Percentiles rank a stretch among this genome's conserved stretches.
Conservation (phyloP, 1,140 invertebrate species). For the Holcopasites calliopsidis region DNA sequence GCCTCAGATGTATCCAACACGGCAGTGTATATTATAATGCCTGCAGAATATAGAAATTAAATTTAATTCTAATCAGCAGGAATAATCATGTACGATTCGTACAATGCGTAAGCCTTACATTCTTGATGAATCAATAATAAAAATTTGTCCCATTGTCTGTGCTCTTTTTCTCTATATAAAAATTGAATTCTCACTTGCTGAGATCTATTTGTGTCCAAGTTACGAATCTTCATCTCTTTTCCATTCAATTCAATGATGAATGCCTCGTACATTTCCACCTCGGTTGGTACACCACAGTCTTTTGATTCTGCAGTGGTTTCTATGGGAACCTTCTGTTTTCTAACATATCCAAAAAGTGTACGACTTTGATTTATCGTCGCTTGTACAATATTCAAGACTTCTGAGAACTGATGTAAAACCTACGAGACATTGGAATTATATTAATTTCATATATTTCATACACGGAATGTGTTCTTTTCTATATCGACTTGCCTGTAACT, state of each 20-base stretch:
- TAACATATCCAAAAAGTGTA: slow-evolving; percentile 84
- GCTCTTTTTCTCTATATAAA: slow-evolving; percentile 86
- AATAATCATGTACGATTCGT: slow-evolving; percentile 1
- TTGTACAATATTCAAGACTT: slow-evolving; percentile 86
- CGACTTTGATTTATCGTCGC: slow-evolving; percentile 87
- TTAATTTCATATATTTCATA: neutral
- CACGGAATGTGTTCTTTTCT: neutral
- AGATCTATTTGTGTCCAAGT: slow-evolving; percentile 78
- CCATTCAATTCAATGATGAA: slow-evolving; percentile 83
- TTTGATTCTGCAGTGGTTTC: slow-evolving; percentile 50
- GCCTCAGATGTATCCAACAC: slow-evolving; percentile 55
- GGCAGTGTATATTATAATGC: slow-evolving; percentile 72
- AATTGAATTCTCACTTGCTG: slow-evolving; percentile 90
- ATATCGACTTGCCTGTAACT: slow-evolving; percentile 64
- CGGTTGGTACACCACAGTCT: slow-evolving; percentile 18
- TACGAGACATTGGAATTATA: slow-evolving; percentile 76
- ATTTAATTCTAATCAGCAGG: slow-evolving; percentile 5
- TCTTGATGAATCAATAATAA: slow-evolving; percentile 89
- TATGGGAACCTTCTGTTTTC: slow-evolving; percentile 76
- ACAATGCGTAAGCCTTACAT: slow-evolving; percentile 80
- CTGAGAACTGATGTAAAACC: slow-evolving; percentile 83
- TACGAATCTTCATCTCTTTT: slow-evolving; percentile 77
- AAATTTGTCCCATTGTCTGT: slow-evolving; percentile 84
- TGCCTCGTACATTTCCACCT: slow-evolving; percentile 75
- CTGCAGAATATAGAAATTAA: slow-evolving; percentile 42